Conservation (phyloP, 2,797 vertebrate genomes). For the Sarcoramphus papa region DNA sequence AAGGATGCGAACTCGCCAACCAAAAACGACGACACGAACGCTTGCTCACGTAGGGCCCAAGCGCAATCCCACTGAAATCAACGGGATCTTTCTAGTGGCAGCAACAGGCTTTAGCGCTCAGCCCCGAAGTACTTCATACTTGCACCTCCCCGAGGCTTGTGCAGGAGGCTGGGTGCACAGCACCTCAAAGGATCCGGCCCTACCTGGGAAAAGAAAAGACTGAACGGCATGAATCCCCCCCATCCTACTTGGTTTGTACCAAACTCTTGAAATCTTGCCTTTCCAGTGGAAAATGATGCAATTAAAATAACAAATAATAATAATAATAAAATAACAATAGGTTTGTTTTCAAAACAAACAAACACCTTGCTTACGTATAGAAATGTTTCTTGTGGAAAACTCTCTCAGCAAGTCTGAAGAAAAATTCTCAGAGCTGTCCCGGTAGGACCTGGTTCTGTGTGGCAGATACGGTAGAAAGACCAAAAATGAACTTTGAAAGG, state of each 20-base stretch:
- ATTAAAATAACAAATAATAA: slow-evolving; percentile 72
- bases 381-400: slow-evolving; percentile 73
- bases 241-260: slow-evolving; percentile 70
- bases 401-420: slow-evolving; percentile 73
- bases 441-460: slow-evolving; percentile 73
- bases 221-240: slow-evolving; percentile 4
- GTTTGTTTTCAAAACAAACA: slow-evolving; percentile 68
- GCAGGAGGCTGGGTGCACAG: slow-evolving; percentile 50
- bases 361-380: slow-evolving; percentile 67
- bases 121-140: background rate
- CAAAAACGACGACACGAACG: background rate
- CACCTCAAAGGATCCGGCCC: slow-evolving; percentile 41
- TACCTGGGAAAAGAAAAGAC: slow-evolving; percentile 60
- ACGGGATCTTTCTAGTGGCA: background rate
- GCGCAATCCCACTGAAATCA: background rate
- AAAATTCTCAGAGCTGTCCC: slow-evolving; percentile 75
- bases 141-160: background rate
- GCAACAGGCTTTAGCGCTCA: background rate
- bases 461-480: slow-evolving; percentile 73
- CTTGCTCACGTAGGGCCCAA: background rate
- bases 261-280: slow-evolving; percentile 68
- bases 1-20: slow-evolving; percentile 23
- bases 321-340: slow-evolving; percentile 63
- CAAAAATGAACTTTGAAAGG: slow-evolving; percentile 73
- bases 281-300: slow-evolving; percentile 66